Conservation (phyloP, 2,888 invertebrate species). For the Carterocephalus palaemon region DNA sequence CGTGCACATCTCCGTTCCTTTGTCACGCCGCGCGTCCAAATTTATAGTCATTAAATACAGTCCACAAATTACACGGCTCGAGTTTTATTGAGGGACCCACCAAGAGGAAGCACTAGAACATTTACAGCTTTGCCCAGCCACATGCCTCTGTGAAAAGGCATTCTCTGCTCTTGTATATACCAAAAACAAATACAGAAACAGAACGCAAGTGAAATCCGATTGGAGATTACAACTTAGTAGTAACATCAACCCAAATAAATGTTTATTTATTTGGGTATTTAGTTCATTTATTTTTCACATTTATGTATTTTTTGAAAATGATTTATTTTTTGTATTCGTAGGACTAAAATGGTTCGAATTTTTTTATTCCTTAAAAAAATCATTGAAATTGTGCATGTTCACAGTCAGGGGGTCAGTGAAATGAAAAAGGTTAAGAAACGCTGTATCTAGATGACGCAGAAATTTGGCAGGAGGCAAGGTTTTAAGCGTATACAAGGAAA, state of each 20-base stretch:
- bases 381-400: slow-evolving; percentile 10
- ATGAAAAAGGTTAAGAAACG: slow-evolving; percentile 9
- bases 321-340: background rate
- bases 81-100: too few relatives aligned
- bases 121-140: slow-evolving; percentile 1
- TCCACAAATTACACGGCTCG: too few relatives aligned
- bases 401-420: slow-evolving; percentile 1
- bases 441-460: too few relatives aligned
- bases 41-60: too few relatives aligned
- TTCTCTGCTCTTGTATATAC: slow-evolving; percentile 10
- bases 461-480: too few relatives aligned
- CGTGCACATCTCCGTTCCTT: too few relatives aligned
- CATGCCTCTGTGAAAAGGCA: slow-evolving; percentile 8
- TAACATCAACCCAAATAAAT: slow-evolving; percentile 25
- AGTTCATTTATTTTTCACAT: background rate
- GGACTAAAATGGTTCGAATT: background rate
- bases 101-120: slow-evolving; percentile 10
- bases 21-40: too few relatives aligned
- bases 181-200: slow-evolving; percentile 26
- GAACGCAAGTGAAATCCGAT: slow-evolving; percentile 24
- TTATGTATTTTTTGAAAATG: slow-evolving; percentile 2
- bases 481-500: too few relatives aligned
- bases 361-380: slow-evolving; percentile 1
- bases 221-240: slow-evolving; percentile 24
- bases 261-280: slow-evolving; percentile 18